A percentile compares a stretch with the other conserved stretches of the same genome.
Conservation (phyloP, 2,888 invertebrate genomes). For the Pherbina coryleti region DNA sequence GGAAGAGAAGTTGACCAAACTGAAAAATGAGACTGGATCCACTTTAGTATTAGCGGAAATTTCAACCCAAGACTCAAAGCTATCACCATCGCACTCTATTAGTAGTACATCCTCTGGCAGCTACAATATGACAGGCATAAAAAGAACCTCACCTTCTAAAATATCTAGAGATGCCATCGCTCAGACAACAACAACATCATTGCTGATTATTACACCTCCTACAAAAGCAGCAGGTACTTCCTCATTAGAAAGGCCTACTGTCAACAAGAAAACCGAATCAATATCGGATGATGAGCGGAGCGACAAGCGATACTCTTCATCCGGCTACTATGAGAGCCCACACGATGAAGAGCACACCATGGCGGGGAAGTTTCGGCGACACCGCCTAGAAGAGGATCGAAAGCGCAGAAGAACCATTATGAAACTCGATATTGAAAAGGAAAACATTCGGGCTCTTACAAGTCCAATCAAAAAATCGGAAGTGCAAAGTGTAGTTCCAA, state of each 20-base stretch:
- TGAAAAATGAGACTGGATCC: not conserved
- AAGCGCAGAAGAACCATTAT: conserved; percentile 81
- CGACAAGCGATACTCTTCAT: conserved; percentile 78
- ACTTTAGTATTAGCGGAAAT: conserved; percentile 28
- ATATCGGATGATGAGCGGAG: conserved; percentile 79
- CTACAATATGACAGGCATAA: conserved; percentile 70
- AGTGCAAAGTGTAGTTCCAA: conserved; percentile 29
- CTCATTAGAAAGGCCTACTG: not conserved
- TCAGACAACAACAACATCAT: not conserved
- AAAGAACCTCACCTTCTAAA: conserved; percentile 52
- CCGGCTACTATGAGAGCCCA: conserved; percentile 82
- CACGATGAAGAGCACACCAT: conserved; percentile 73
- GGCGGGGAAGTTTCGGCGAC: conserved; percentile 57
- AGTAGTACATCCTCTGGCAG: conserved; percentile 74
- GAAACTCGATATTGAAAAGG: conserved; percentile 79
- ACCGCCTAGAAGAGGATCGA: conserved; percentile 80
- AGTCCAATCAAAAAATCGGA: conserved; percentile 66
- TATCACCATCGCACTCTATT: conserved; percentile 72
- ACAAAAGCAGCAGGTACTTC: conserved; percentile 25
- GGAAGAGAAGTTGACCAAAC: conserved; percentile 29
- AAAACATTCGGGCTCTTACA: conserved; percentile 72
- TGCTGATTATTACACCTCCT: conserved; percentile 14
- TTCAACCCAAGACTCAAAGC: conserved; percentile 52
- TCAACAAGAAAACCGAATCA: conserved; percentile 72
- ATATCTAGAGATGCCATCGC: not conserved